Evolutionary conservation across 2,113 vertebrate species (phyloP).

Genomic region (Natator depressus): DNA sequence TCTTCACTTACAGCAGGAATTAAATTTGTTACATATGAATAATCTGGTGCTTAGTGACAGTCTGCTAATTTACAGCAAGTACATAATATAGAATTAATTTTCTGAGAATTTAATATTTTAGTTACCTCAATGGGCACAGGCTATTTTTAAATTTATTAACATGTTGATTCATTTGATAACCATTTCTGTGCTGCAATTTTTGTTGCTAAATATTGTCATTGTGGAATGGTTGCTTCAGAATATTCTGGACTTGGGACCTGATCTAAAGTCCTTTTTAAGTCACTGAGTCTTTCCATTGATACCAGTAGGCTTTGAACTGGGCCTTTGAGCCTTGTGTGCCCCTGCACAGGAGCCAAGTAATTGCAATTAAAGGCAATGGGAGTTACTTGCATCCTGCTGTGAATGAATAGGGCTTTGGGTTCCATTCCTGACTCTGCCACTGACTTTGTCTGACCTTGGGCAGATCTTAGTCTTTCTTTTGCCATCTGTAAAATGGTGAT

Average conservation of each 20-base stretch:
- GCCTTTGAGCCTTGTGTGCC: not conserved
- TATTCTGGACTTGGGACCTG: not conserved
- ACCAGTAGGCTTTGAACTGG: not conserved
- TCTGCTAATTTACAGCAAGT: not conserved
- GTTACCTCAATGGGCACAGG: conserved; percentile 25
- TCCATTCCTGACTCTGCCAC: not conserved
- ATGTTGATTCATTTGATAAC: conserved; percentile 2
- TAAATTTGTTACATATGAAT: not conserved
- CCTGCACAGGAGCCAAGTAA: not conserved
- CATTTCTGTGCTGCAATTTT: not conserved
- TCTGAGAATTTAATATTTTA: not conserved
- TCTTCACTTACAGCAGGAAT: not conserved
- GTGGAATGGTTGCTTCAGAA: not conserved
- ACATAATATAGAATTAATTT: not conserved
- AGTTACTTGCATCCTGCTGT: not conserved
- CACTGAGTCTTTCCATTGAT: not conserved
- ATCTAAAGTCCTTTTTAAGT: not conserved
- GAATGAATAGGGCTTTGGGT: not conserved
- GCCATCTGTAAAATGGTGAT: not conserved
- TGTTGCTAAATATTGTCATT: not conserved
- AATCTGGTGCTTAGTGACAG: not conserved
- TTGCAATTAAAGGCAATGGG: not conserved
- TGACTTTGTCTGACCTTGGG: not conserved
- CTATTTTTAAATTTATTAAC: conserved; percentile 28
- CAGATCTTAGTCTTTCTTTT: not conserved